Evolutionary conservation across 2,888 invertebrate species (phyloP), one percentile per base, ranked within the genome.

Genomic region (Mesorhabditis sp.): DNA sequence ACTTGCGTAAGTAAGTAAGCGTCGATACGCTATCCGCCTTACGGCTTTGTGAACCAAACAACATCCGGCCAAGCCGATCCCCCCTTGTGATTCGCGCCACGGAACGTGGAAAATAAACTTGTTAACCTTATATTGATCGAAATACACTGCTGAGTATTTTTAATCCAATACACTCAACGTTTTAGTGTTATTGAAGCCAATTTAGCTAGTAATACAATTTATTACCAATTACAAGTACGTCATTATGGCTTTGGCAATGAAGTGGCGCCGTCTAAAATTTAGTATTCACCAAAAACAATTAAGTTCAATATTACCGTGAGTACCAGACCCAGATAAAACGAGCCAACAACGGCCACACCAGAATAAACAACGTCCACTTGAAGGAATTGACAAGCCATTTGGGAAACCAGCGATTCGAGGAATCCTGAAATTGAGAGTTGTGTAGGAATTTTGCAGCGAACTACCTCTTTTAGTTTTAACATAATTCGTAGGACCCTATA

Each of bases 191-290:
- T 28, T 28, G 28, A 28, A 28, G 28, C 28, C 28, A 28, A 28
- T 28, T 28, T 28, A 28, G 28, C 28, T 28, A 28, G 28, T 28
- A 28, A 28, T 28, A 28, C 28, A 28, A 28, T 28, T 28, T 28
- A 28, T 28, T 28, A 50, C 58, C 58, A 10, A n/a, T 50, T 50
- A 50, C n/a, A 50, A n/a, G n/a, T 50, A 50, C n/a, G 7, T 50
- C 58, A n/a, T 50, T 50, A 50, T 13, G n/a, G 58, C n/a, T n/a
- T 50, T 50, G 10, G 58, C 58, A 2, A 50, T 50, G 7, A 50
- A n/a, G n/a, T 13, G n/a, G n/a, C 58, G 58, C n/a, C 58, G 7
- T 50, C 58, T 50, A 50, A 50, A 50, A 50, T 50, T 50, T 50
- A 50, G 58, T 13, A 13, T 50, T 50, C n/a, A 50, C 7, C 7